Percentiles rank a stretch among this genome's conserved stretches.
phyloP scores from a whole-genome alignment of 1,140 invertebrate species.

The Drosophila virilis region DNA sequence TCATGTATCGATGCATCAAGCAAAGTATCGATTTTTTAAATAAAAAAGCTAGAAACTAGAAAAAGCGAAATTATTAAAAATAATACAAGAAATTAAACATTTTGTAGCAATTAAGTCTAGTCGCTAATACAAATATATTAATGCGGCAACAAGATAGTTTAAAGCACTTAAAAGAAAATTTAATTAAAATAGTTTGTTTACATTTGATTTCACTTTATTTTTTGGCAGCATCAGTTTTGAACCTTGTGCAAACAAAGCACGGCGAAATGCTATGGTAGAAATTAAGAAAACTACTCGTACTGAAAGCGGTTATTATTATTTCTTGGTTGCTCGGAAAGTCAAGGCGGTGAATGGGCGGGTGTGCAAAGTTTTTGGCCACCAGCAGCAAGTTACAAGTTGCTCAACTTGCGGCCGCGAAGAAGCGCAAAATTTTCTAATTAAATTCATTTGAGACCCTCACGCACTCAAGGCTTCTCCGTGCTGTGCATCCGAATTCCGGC shows the following conservation, averaged over 20 bases:
- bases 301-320: slow-evolving; percentile 71
- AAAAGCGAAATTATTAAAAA: not conserved
- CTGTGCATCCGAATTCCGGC: slow-evolving; percentile 54
- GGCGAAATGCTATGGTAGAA: slow-evolving; percentile 58
- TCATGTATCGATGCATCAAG: no score
- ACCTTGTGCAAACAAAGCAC: slow-evolving; percentile 37
- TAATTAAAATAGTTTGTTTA: slow-evolving; percentile 53
- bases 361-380: slow-evolving; percentile 44
- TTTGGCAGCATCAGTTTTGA: slow-evolving; percentile 26
- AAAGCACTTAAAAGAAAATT: slow-evolving; percentile 37
- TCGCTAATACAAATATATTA: not conserved
- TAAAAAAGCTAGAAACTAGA: not conserved
- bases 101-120: not conserved
- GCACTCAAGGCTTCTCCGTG: slow-evolving; percentile 68
- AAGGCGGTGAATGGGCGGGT: not conserved
- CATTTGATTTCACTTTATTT: slow-evolving; percentile 18
- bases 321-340: slow-evolving; percentile 18
- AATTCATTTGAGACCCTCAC: slow-evolving; percentile 82
- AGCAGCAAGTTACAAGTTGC: slow-evolving; percentile 57
- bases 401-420: slow-evolving; percentile 56
- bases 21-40: not conserved
- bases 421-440: slow-evolving; percentile 82
- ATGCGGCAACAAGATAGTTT: not conserved
- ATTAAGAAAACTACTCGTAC: slow-evolving; percentile 70
- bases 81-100: not conserved